A percentile compares a stretch with the other conserved stretches of the same genome.
phyloP scores from a whole-genome alignment of 35 echinoderm and acorn worm genomes.

The Ophioderma brevispina region DNA sequence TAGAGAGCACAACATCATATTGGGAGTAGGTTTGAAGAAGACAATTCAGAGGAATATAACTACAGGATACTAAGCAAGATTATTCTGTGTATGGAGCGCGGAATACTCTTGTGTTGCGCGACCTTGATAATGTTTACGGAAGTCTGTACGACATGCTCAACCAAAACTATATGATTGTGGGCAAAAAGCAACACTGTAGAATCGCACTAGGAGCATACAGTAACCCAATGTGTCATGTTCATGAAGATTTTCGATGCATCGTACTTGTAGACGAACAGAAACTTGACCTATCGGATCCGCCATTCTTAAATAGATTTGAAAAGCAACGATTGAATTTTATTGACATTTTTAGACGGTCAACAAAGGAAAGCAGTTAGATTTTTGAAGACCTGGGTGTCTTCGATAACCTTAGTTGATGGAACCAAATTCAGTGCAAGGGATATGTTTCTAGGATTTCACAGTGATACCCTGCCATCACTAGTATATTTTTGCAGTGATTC shows the following conservation, averaged over 20 bases:
- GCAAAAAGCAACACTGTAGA: constrained; percentile 20
- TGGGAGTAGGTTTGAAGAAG: constrained; percentile 34
- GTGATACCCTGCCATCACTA: constrained; percentile 19
- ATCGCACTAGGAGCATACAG: constrained; percentile 33
- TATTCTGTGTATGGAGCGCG: constrained; percentile 47
- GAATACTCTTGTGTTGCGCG: constrained; percentile 18
- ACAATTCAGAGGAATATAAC: constrained; percentile 40
- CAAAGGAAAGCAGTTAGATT: too few species aligned
- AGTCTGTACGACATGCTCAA: constrained; percentile 55
- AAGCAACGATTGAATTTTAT: constrained; percentile 3
- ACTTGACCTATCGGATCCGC: constrained; percentile 14
- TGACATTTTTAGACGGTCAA: neutral
- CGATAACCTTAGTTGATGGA: too few species aligned
- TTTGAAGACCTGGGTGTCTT: too few species aligned
- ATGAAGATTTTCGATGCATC: constrained; percentile 30
- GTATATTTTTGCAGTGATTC: neutral
- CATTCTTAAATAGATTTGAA: constrained; percentile 49
- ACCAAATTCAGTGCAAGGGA: neutral
- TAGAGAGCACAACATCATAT: neutral
- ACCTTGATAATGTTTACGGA: constrained; percentile 30
- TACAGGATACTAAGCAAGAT: constrained; percentile 25
- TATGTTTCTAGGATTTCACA: constrained; percentile 20
- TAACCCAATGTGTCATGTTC: constrained; percentile 48
- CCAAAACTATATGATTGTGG: constrained; percentile 26
- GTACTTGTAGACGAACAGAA: constrained; percentile 35